Evolutionary conservation across 2,888 invertebrate genomes (phyloP).

Genomic region (Prosopocoilus inquinatus): DNA sequence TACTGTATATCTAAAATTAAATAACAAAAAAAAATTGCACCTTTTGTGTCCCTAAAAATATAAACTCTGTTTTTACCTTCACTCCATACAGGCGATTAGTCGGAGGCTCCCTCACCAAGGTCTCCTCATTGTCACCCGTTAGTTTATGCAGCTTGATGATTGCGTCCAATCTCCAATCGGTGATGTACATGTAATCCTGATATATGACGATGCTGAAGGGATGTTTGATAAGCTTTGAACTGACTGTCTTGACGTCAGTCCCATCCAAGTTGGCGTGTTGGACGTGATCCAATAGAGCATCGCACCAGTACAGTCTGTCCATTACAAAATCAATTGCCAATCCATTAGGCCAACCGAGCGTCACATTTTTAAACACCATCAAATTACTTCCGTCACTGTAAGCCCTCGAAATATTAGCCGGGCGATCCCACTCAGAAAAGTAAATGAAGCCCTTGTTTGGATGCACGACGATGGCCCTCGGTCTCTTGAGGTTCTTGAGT

Average conservation of each 20-base stretch:
- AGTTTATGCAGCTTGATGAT: slow-evolving; percentile 87
- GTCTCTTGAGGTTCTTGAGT: slow-evolving; percentile 84
- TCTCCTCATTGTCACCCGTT: slow-evolving; percentile 83
- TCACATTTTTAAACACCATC: slow-evolving; percentile 83
- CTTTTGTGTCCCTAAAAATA: neutral
- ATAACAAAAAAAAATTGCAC: slow-evolving; percentile 5
- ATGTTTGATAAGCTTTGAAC: slow-evolving; percentile 80
- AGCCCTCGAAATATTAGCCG: slow-evolving; percentile 93
- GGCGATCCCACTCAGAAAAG: slow-evolving; percentile 95
- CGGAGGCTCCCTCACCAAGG: slow-evolving; percentile 84
- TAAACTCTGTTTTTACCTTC: slow-evolving; percentile 54
- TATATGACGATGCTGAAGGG: slow-evolving; percentile 91
- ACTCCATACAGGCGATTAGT: slow-evolving; percentile 90
- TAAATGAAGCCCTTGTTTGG: slow-evolving; percentile 93
- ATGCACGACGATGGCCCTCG: slow-evolving; percentile 94
- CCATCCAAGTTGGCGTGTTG: slow-evolving; percentile 92
- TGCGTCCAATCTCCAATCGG: slow-evolving; percentile 95
- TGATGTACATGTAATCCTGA: slow-evolving; percentile 91
- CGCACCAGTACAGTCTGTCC: slow-evolving; percentile 95
- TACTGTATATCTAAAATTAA: slow-evolving; percentile 62
- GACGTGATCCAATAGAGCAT: slow-evolving; percentile 92
- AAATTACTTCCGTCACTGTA: slow-evolving; percentile 86
- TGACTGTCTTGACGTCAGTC: slow-evolving; percentile 84
- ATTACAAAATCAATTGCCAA: slow-evolving; percentile 86
- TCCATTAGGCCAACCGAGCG: slow-evolving; percentile 97